Conservation (phyloP, 2,797 vertebrate genomes). For the Labroides dimidiatus region DNA sequence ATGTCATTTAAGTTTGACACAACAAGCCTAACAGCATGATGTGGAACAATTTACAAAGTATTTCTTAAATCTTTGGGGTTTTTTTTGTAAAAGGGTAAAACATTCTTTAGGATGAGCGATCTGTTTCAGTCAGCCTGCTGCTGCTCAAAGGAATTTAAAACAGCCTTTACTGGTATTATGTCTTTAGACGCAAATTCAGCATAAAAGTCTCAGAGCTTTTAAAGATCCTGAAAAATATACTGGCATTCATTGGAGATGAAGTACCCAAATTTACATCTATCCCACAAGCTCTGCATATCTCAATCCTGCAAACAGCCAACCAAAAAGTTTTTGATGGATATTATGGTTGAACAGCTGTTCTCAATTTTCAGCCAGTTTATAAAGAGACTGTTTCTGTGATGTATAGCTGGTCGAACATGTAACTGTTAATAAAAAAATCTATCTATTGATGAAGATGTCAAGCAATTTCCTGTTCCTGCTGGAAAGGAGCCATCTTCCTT, state of each 20-base stretch:
- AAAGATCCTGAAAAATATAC: neutral
- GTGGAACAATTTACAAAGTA: neutral
- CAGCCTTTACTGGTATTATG: neutral
- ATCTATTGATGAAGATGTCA: neutral
- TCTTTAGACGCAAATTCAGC: neutral
- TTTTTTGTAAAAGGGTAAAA: too few relatives aligned
- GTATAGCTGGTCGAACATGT: constrained; percentile 18
- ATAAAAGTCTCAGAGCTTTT: neutral
- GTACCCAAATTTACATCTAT: neutral
- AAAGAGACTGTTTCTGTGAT: constrained; percentile 1
- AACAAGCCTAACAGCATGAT: neutral
- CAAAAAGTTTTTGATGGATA: neutral
- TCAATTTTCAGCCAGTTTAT: constrained; percentile 7
- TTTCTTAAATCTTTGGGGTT: too few relatives aligned
- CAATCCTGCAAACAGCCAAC: neutral
- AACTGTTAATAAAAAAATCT: neutral
- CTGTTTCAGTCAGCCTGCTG: too few relatives aligned
- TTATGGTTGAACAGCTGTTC: constrained; percentile 20
- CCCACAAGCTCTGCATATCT: neutral
- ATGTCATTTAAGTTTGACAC: neutral
- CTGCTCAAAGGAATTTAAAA: neutral
- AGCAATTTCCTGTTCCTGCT: too few relatives aligned
- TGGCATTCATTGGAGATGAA: neutral
- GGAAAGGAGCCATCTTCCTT: neutral
- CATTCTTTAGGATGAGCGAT: too few relatives aligned